These are phyloP conservation scores for Drosophila kohkoa DNA, from an alignment of 1,140 invertebrate genomes.

Conservation along the genomic window DNA sequence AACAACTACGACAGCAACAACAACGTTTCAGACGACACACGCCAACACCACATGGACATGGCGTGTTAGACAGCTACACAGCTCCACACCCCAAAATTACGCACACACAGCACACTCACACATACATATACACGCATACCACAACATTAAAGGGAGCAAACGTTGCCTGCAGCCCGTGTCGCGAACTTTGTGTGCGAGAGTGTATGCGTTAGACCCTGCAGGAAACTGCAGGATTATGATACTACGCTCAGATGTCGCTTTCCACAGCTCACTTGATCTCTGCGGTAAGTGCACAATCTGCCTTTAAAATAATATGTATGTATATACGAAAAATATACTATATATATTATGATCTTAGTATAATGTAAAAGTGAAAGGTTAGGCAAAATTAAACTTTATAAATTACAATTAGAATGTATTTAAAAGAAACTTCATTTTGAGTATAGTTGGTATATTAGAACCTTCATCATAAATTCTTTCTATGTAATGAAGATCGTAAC, in stretches of 20 bases:
- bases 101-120: conserved; percentile 5
- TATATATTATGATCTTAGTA: no score
- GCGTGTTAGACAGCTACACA: conserved; percentile 59
- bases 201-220: conserved; percentile 30
- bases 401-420: no score
- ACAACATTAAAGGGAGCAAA: conserved; percentile 58
- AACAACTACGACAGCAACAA: conserved; percentile 54
- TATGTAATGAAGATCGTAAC: no score
- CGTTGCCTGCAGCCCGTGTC: conserved; percentile 34
- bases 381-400: no score
- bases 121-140: conserved; percentile 36
- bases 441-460: no score
- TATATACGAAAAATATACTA: no score
- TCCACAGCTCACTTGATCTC: not conserved
- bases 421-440: no score
- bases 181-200: conserved; percentile 55
- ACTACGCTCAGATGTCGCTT: not conserved
- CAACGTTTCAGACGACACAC: conserved; percentile 73
- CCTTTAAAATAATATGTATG: no score
- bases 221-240: conserved; percentile 22
- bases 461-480: no score
- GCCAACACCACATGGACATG: conserved; percentile 74
- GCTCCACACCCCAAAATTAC: conserved; percentile 22
- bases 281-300: not conserved
- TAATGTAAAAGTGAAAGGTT: no score